phyloP scores from a whole-genome alignment of 2,888 invertebrate species.

The Pollenia amentaria region DNA sequence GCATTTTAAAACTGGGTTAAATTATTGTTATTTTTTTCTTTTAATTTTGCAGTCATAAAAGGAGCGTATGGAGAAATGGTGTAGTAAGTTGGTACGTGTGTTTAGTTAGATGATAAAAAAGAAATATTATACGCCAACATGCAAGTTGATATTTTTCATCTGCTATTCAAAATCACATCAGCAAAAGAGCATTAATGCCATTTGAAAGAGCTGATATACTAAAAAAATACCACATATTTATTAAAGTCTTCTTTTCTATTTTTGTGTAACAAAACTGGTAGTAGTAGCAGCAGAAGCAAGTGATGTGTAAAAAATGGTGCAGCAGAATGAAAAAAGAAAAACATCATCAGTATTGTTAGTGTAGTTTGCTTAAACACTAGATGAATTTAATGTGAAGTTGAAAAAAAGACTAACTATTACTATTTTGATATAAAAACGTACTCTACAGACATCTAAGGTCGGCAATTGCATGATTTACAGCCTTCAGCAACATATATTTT shows the following conservation, averaged over 20 bases:
- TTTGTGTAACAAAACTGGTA: constrained; percentile 7
- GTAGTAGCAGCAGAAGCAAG: not conserved
- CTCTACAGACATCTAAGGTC: too few species aligned
- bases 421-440: not conserved
- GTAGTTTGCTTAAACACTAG: constrained; percentile 4
- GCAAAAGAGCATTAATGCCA: not conserved
- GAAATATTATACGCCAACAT: constrained; percentile 22
- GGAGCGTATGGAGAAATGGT: constrained; percentile 1
- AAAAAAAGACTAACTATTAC: not conserved
- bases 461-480: too few species aligned
- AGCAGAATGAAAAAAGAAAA: constrained; percentile 19
- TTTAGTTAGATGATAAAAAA: not conserved
- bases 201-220: constrained; percentile 9
- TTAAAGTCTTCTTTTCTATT: not conserved
- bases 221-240: constrained; percentile 2
- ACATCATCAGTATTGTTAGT: not conserved
- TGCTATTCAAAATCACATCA: constrained; percentile 1
- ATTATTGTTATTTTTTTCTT: not conserved
- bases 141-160: constrained; percentile 26
- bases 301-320: constrained; percentile 61
- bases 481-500: too few species aligned
- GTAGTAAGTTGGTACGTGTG: not conserved
- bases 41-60: not conserved
- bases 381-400: not conserved
- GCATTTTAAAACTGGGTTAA: constrained; percentile 18